Base-by-base conservation (phyloP, 2,113 vertebrate genomes). In the Odontophorus gujanensis region DNA sequence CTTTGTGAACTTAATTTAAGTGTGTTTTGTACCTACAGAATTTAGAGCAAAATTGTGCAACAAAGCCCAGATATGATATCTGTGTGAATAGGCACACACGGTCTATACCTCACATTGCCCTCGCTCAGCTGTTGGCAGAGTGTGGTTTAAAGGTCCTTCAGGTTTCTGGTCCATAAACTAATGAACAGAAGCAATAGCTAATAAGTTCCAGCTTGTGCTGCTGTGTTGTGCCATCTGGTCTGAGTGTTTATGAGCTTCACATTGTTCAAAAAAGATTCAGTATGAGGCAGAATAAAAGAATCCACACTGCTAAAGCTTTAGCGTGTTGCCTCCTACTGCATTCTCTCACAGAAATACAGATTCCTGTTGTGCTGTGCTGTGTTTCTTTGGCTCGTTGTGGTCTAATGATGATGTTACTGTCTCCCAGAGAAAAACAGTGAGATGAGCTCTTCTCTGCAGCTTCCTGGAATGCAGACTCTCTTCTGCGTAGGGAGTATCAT, bases 201-300 rank as follows among this genome's bases (percentile, higher is more conserved):
- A 81, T 91, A 68, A 89, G 84, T 85, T 94, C 51, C 48, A 42
- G 82, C 93, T 94, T 87, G 90, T 87, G 90, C 89, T 94, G 90
- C 90, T 96, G 42, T 34, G 81, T 77, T 89, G 16, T 50, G 73
- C 93, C 95, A 95, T 93, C 93, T 95, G 95, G 50, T 90, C 85
- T 14, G 63, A 73, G 75, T 62, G 79, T 74, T 92, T 77, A 53
- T 80, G 71, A 87, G 85, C 75, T 82, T 80, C 42, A 1, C 36
- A 25, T 66, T 69, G 81, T 82, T 79, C 75, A 61, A 76, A 82
- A 93, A 86, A 87, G 63, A 58, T 26, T 13, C 43, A 40, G 17
- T 57, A 19, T 0, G 4, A 91, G 55, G 55, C 50, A 69, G 72
- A 87, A 72, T 53, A 73, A 72, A 78, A 87, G 51, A 53, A 32